Conservation (phyloP, 2,888 invertebrate genomes). For the Agrochola lychnidis region DNA sequence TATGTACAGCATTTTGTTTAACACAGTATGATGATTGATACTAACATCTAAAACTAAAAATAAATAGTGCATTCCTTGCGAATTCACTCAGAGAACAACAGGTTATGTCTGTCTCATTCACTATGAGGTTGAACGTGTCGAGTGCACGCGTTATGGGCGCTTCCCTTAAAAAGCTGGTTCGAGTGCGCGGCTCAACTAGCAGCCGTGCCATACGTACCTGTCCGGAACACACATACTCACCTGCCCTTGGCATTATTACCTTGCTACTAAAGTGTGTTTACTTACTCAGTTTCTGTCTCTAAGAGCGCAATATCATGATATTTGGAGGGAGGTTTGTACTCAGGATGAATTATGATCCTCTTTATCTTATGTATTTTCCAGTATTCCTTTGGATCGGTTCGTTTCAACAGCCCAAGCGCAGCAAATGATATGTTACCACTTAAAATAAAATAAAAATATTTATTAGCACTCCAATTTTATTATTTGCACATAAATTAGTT, state of each 20-base stretch:
- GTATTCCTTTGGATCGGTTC: slow-evolving; percentile 54
- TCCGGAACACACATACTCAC: background rate
- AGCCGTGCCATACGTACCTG: no score
- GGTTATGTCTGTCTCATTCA: no score
- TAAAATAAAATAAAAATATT: background rate
- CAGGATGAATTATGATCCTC: slow-evolving; percentile 66
- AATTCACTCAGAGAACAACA: background rate
- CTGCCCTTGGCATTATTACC: background rate
- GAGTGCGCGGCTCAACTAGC: background rate
- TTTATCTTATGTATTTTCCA: slow-evolving; percentile 56
- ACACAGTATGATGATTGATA: background rate
- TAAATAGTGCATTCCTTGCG: background rate
- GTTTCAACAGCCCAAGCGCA: slow-evolving; percentile 51
- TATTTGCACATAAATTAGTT: background rate
- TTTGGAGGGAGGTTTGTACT: slow-evolving; percentile 69
- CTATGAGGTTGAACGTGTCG: background rate
- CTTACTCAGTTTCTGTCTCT: slow-evolving; percentile 65
- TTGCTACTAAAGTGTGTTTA: background rate
- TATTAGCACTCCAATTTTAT: background rate
- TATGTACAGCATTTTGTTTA: background rate
- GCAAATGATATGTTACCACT: slow-evolving; percentile 58
- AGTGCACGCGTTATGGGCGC: background rate
- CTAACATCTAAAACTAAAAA: background rate
- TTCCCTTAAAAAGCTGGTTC: background rate
- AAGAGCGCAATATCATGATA: slow-evolving; percentile 78